Evolutionary conservation across 2,113 vertebrate genomes (phyloP).

Genomic region (Tetrax tetrax): DNA sequence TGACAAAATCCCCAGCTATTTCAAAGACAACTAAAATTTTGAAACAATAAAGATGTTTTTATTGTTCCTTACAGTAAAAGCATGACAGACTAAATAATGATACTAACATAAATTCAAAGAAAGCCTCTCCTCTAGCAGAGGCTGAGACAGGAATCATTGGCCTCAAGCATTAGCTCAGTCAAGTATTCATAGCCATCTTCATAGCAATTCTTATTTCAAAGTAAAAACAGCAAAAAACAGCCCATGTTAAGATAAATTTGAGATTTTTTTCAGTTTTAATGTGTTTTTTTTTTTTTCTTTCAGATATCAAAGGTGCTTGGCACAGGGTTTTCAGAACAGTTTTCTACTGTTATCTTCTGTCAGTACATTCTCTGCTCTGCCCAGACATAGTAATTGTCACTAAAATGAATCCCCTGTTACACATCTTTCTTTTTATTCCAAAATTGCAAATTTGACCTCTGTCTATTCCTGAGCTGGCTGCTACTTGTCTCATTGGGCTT

Average conservation of each 20-base stretch:
- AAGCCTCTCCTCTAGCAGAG: neutral
- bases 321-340: neutral
- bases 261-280: neutral
- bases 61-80: conserved; percentile 45
- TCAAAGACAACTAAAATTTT: conserved; percentile 58
- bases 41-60: conserved; percentile 50
- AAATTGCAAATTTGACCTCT: neutral
- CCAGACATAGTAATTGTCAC: neutral
- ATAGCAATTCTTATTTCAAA: conserved; percentile 14
- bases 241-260: neutral
- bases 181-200: neutral
- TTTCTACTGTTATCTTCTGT: neutral
- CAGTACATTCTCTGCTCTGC: neutral
- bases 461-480: neutral
- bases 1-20: conserved; percentile 45
- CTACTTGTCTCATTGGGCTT: neutral
- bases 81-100: conserved; percentile 39
- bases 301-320: neutral
- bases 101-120: conserved; percentile 8
- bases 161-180: neutral
- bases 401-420: neutral
- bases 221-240: neutral
- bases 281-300: neutral
- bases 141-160: neutral
- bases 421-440: neutral